These are phyloP conservation scores for Andrena flavipes DNA, from an alignment of 2,888 invertebrate genomes.

Conservation along the genomic window DNA sequence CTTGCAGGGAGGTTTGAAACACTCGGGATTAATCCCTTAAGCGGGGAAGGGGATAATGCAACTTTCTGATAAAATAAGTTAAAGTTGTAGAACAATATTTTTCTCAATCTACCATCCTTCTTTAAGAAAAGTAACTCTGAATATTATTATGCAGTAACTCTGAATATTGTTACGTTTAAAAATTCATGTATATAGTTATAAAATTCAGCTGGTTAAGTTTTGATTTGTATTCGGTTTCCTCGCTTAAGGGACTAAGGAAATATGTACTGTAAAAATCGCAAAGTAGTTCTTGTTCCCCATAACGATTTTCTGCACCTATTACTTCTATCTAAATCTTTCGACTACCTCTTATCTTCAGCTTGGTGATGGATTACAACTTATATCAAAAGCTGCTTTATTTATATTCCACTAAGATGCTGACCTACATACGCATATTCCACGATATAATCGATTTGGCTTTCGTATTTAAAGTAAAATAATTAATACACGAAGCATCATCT, in stretches of 20 bases:
- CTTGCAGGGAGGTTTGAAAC: not conserved
- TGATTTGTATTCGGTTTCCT: not conserved
- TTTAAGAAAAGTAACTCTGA: too few species aligned
- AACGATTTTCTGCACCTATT: slow-evolving; percentile 5
- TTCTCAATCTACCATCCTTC: not conserved
- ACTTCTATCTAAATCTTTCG: slow-evolving; percentile 18
- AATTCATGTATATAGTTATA: too few species aligned
- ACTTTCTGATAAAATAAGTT: not conserved
- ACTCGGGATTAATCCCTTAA: slow-evolving; percentile 4
- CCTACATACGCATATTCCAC: not conserved
- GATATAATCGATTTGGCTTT: slow-evolving; percentile 28
- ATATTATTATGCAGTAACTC: too few species aligned
- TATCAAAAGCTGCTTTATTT: slow-evolving; percentile 8
- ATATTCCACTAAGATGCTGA: not conserved
- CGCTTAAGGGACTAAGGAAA: slow-evolving; percentile 1
- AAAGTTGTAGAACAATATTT: not conserved
- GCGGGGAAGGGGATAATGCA: not conserved
- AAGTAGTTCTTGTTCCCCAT: not conserved
- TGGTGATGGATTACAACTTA: slow-evolving; percentile 38
- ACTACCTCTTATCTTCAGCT: slow-evolving; percentile 9
- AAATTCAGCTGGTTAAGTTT: too few species aligned
- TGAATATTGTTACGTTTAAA: too few species aligned
- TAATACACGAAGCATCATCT: not conserved
- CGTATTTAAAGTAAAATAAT: not conserved
- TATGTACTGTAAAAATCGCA: not conserved